Base-by-base conservation (phyloP, 2,797 vertebrate genomes). In the Tenualosa thibaudeaui region DNA sequence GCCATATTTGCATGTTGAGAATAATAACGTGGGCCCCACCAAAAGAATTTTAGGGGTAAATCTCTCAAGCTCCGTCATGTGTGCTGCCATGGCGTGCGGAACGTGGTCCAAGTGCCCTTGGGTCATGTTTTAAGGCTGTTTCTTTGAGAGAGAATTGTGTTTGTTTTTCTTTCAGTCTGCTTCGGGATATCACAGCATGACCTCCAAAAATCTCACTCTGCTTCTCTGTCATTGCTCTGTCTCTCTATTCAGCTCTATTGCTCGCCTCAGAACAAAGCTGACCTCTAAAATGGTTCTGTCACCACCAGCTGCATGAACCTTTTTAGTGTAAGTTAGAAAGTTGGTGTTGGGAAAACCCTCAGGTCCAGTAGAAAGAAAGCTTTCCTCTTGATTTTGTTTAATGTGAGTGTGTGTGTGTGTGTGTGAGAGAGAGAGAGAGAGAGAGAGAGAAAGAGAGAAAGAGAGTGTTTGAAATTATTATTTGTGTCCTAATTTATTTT, bases 131-230 rank as follows among this genome's bases (percentile, higher is more conserved):
- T 5, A 43, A 71, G 3, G 31, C 31, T 40, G 15, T 75, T 75
- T 43, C 68, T 75, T 40, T 75, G 37, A 43, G 37, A 22, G 37
- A 22, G 68, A 75, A 43, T 5, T 40, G 68, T 75, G 68, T 43
- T 71, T 71, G 65, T 71, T 71, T 71, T 71, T 26, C 62, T 71
- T 71, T 17, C 15, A 7, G 68, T 75, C 37, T 75, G 68, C 31
- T 15, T 75, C 17, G 68, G 68, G 13, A 75, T 37, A 37, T 7
- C 37, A 75, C 31, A 75, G 68, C 37, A 75, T 37, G 68, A 43
- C 15, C 68, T 43, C 65, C 26, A 13, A 71, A 31, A 71, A 5
- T 71, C 68, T 75, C 13, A 1, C 1, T 19, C 31, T 17, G 5
- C 13, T 17, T 37, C 3, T 65, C 62, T 65, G 24, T 5, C 17